Evolutionary conservation across 2,888 invertebrate genomes (phyloP), one percentile per base, ranked within the genome.

Genomic region (Eilema griseolum): DNA sequence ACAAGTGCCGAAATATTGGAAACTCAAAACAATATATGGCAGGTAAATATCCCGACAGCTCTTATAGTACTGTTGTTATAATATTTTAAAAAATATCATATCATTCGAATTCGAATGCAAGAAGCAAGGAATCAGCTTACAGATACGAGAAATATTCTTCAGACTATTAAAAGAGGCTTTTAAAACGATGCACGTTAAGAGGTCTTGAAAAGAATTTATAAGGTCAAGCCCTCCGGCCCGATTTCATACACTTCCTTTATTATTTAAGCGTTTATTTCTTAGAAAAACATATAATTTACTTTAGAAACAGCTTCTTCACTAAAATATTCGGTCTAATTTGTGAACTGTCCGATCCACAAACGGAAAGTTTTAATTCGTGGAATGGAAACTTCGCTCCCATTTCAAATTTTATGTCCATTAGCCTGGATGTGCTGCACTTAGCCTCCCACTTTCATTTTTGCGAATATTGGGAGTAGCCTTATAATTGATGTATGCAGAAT

Each of bases 301-400:
- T 61, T n/a, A 23, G 1, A 61, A 33, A 33, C 33, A 61, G n/a
- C 12, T n/a, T 20, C 46, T 26, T 23, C 63, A 12, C 24, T 64
- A 41, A 69, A 69, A 64, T 65, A 60, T 33, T 26, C 23, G 46
- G 24, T 64, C 41, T 64, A 65, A 28, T 65, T 69, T 64, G 61
- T 24, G 14, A 66, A 23, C 66, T 56, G 66, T 81, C 79, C 72
- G 61, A 76, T 76, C 75, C 77, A 77, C 66, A 70, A 74, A 63
- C 65, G 3, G 10, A 73, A 84, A 83, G 77, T 84, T 85, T 84
- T 79, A 83, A 85, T 52, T 81, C 79, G 74, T 68, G 77, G 65
- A 76, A 76, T 78, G 74, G 75, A 75, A 79, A 72, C 76, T 80
- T 74, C 76, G 75, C 78, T 79, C 77, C 60, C 72, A 69, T 79